Evolutionary conservation across 2,888 invertebrate species (phyloP).

Genomic region (Drosophila algonquin): DNA sequence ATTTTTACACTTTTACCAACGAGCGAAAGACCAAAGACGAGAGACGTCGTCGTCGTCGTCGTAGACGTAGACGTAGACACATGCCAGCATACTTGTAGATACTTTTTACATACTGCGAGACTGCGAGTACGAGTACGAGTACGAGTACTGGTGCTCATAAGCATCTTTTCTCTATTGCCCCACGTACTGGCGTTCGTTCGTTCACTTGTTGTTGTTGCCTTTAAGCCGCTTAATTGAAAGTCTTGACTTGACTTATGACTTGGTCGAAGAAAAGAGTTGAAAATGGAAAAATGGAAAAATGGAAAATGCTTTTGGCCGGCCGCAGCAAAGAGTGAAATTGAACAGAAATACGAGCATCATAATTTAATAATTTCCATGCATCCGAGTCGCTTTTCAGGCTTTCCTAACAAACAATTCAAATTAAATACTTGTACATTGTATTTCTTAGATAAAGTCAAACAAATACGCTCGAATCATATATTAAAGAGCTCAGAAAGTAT

Average conservation of each 20-base stretch:
- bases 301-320: slow-evolving; percentile 51
- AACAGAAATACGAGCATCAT: slow-evolving; percentile 9
- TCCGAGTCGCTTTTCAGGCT: slow-evolving; percentile 9
- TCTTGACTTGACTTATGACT: slow-evolving; percentile 74
- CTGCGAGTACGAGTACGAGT: neutral
- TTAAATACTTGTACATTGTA: neutral
- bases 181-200: slow-evolving; percentile 29
- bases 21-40: slow-evolving; percentile 33
- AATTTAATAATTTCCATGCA: slow-evolving; percentile 18
- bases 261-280: slow-evolving; percentile 25
- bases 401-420: slow-evolving; percentile 14
- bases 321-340: slow-evolving; percentile 19
- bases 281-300: slow-evolving; percentile 61
- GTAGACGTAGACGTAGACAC: no score
- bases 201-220: slow-evolving; percentile 46
- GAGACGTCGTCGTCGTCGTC: slow-evolving; percentile 6
- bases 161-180: slow-evolving; percentile 68
- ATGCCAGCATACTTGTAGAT: slow-evolving; percentile 24
- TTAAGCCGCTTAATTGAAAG: slow-evolving; percentile 77
- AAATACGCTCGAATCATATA: slow-evolving; percentile 24
- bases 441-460: slow-evolving; percentile 14
- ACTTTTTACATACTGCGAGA: slow-evolving; percentile 54
- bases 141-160: slow-evolving; percentile 54
- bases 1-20: slow-evolving; percentile 74
- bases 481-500: neutral